Evolutionary conservation across 1,140 invertebrate genomes (phyloP), one percentile per base, ranked within the genome.

Genomic region (Aphelinus atriplicis): DNA sequence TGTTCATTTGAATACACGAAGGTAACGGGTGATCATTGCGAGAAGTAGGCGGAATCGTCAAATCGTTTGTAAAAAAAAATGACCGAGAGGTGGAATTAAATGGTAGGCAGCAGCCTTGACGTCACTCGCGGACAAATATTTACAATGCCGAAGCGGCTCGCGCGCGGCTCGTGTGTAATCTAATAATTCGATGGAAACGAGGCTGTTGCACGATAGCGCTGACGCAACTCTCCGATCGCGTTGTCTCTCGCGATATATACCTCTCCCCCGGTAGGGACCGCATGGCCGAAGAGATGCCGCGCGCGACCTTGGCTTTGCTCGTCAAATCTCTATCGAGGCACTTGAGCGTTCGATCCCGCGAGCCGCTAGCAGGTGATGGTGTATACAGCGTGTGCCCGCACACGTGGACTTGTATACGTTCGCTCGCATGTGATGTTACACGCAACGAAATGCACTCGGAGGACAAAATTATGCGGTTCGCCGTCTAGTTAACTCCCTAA

Each of bases 221-320:
- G 61, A 73, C 71, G 61, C 51, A 71, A 71, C 45, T 26, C 1
- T 2, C 51, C 64, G 9, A 26, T 26, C 26, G 26, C 26, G 48
- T 3, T n/a, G 48, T 50, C 2, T 62, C 42, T 2, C 7, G 43
- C 65, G 46, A 10, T n/a, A 1, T 7, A 50, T 66, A n/a, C 56
- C 55, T 82, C 77, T 26, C 26, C 26, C 26, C 26, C 26, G 26
- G 26, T 26, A 26, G 0, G 26, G 26, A 26, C 26, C 26, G 26
- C 26, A 26, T 26, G 26, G 78, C 26, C 71, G 77, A 79, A 77
- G 80, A 77, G 70, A 82, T 68, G 79, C 77, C 63, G 26, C 26
- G 26, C 26, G 26, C 26, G 77, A 72, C 84, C 84, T 85, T 85
- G 85, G 81, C 79, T 81, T 83, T 81, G 80, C 53, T 77, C 78